A percentile compares a stretch with the other conserved stretches of the same genome.
Conservation (phyloP, 1,140 invertebrate species). For the Ridgeia piscesae region DNA sequence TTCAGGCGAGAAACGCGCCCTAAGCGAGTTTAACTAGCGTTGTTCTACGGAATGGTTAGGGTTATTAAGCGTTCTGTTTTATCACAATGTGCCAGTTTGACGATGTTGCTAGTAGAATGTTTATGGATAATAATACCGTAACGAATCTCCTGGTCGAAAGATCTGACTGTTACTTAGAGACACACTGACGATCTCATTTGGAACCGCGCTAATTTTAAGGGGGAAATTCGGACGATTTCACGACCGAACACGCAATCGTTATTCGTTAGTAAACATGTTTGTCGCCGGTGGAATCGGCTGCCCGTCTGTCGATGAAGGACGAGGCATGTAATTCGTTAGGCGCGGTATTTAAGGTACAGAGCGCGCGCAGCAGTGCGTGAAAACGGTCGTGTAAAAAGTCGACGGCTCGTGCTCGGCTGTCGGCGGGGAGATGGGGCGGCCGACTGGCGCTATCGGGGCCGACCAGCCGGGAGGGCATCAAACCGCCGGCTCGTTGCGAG, state of each 20-base stretch:
- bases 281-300: background rate
- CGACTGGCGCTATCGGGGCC: background rate
- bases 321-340: background rate
- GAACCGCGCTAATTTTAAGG: background rate
- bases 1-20: too few relatives aligned
- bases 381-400: background rate
- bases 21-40: too few relatives aligned
- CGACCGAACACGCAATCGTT: background rate
- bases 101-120: background rate
- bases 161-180: too few relatives aligned
- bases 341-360: background rate
- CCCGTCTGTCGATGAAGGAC: background rate
- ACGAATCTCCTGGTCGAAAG: too few relatives aligned
- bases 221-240: background rate
- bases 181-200: background rate
- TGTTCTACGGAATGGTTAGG: too few relatives aligned
- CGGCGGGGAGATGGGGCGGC: background rate
- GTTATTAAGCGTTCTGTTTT: background rate
- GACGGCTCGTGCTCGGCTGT: background rate
- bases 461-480: background rate
- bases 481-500: background rate
- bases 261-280: background rate
- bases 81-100: background rate
- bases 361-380: background rate
- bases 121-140: too few relatives aligned